Conservation (phyloP, 2,888 invertebrate species). For the Temnothorax rugatulus region DNA sequence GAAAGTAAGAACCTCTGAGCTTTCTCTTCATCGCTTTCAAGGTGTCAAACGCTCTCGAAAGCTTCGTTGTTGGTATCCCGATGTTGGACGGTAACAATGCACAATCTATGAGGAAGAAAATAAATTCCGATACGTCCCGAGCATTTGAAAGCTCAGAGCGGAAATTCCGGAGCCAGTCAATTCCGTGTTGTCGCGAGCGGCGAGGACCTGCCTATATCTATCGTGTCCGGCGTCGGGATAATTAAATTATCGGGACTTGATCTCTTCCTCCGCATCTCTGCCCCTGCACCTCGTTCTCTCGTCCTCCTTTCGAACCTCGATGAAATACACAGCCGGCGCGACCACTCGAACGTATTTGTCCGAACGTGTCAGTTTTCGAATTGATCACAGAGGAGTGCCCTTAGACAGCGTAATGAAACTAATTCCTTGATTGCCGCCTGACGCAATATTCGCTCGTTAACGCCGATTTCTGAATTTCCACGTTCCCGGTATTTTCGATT, state of each 20-base stretch:
- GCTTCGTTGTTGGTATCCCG: background rate
- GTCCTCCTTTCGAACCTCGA: constrained; percentile 41
- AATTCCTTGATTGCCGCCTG: constrained; percentile 75
- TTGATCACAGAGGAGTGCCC: constrained; percentile 69
- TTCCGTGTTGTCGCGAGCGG: constrained; percentile 34
- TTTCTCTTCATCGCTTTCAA: background rate
- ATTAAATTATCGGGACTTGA: constrained; percentile 72
- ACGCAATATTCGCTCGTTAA: constrained; percentile 77
- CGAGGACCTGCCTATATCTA: constrained; percentile 41
- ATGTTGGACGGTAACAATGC: constrained; percentile 7
- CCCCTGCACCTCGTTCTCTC: background rate
- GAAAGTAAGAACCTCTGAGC: background rate
- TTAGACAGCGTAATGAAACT: constrained; percentile 73
- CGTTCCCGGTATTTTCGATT: constrained; percentile 66
- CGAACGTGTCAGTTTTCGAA: constrained; percentile 74
- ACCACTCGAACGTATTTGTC: constrained; percentile 54
- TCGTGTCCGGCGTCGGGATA: constrained; percentile 59
- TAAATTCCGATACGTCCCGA: constrained; percentile 22
- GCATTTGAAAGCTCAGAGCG: constrained; percentile 8
- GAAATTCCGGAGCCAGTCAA: constrained; percentile 43
- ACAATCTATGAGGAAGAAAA: constrained; percentile 40
- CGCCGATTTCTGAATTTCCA: constrained; percentile 70
- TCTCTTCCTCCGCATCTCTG: constrained; percentile 57
- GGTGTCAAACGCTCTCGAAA: background rate
- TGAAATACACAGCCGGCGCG: constrained; percentile 57